Conservation (phyloP, 2,113 vertebrate genomes). For the Carettochelys insculpta region DNA sequence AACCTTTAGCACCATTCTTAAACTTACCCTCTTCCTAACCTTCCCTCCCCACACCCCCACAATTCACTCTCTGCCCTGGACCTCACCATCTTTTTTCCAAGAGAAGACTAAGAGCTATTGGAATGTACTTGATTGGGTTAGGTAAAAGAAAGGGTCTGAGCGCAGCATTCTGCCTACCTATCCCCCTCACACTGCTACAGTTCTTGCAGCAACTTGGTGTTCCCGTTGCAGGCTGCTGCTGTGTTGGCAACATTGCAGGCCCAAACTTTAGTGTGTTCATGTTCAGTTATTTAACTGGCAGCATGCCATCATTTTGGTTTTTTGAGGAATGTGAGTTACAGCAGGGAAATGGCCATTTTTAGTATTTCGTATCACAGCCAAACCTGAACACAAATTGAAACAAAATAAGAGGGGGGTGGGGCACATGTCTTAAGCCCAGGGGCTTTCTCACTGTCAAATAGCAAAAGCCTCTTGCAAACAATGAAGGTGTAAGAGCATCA, state of each 20-base stretch:
- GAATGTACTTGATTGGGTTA: neutral
- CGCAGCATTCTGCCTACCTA: neutral
- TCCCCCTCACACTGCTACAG: neutral
- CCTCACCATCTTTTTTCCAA: neutral
- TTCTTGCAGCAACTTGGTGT: neutral
- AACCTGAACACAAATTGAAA: neutral
- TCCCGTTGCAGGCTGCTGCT: neutral
- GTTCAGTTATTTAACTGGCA: neutral
- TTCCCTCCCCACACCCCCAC: no score
- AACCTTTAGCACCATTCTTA: neutral
- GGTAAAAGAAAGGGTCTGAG: neutral
- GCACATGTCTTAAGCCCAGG: neutral
- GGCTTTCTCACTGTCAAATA: neutral
- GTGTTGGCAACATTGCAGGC: neutral
- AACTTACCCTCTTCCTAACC: neutral
- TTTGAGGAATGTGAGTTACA: neutral
- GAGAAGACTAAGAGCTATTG: neutral
- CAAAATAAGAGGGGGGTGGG: no score
- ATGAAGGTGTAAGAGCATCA: neutral
- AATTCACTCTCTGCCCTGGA: neutral
- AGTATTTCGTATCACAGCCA: neutral
- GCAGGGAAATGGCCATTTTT: neutral
- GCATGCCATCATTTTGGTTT: neutral
- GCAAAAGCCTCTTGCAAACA: neutral
- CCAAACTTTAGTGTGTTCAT: neutral